A percentile compares a stretch with the other conserved stretches of the same genome.
Evolutionary conservation across 2,797 vertebrate genomes (phyloP).

Genomic region (Craterocephalus amniculus): DNA sequence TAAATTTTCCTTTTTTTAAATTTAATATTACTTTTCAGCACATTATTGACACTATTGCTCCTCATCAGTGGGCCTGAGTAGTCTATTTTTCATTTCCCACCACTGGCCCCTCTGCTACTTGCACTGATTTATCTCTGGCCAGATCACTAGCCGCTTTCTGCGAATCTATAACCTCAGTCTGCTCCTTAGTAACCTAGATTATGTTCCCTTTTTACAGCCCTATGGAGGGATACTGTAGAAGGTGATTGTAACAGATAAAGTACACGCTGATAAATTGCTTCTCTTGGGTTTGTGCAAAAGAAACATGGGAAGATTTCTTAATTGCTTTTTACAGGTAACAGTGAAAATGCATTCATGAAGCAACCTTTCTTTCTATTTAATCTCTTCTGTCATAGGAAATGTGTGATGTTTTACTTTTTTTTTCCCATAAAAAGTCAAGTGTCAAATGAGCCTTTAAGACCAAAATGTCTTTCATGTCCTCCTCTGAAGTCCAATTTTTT

Average conservation of each 20-base stretch:
- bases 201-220: neutral
- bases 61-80: neutral
- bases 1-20: neutral
- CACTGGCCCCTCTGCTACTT: neutral
- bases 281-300: neutral
- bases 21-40: neutral
- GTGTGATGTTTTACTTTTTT: neutral
- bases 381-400: neutral
- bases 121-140: neutral
- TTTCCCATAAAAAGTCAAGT: no score
- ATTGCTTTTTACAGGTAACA: neutral
- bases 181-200: neutral
- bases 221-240: neutral
- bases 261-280: constrained; percentile 20
- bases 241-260: constrained; percentile 17
- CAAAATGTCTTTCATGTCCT: constrained; percentile 24
- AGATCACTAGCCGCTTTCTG: neutral
- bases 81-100: neutral
- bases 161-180: neutral
- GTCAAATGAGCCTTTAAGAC: constrained; percentile 20
- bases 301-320: neutral
- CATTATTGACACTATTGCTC: neutral
- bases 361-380: neutral
- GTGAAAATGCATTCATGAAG: neutral
- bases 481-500: constrained; percentile 46